Base-by-base conservation (phyloP, 2,113 vertebrate genomes). In the Saccopteryx bilineata region DNA sequence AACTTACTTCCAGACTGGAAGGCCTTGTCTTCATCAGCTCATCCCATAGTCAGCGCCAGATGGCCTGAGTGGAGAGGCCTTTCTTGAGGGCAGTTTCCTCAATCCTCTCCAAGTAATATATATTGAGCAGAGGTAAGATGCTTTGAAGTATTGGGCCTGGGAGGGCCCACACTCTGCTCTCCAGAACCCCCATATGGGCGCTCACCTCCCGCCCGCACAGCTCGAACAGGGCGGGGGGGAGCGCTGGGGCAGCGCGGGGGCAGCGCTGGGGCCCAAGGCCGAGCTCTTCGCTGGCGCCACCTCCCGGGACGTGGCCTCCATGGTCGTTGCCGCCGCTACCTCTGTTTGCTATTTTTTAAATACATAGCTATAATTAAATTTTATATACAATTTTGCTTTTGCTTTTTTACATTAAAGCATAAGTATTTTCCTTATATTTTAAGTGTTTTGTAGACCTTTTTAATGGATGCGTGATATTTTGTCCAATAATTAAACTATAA, bases 41-140 rank as follows among this genome's bases (percentile, higher is more conserved):
- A 1, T 98, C 98, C 93, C 99, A 99, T 71, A 99, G 96, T 90
- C 97, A 96, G 71, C 98, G 97, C 99, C 99, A 99, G 79, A 98
- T 97, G 56, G 98, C 96, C 93, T 98, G 97, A 2, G 99, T 99
- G 0, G 99, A 99, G 87, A 99, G 98, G 46, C 99, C 99, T 99
- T 98, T 99, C 93, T 98, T 98, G 87, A 98, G 98, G 0, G 99
- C 98, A 11, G 97, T 97, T 46, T 98, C 98, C 97, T 99, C 99
- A 82, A 99, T 98, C 80, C 98, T 98, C 81, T 99, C 98, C 80
- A 99, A 98, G 63, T 98, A 99, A 97, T 99, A 99, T 18, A 99
- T 97, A 58, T 98, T 99, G 97, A 99, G 98, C 54, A 99, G 98
- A 90, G 98, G 99, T 97, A 99, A 98, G 69, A 99, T 98, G 13